Conservation (phyloP, 1,140 invertebrate species). For the Lordiphosa mommai region DNA sequence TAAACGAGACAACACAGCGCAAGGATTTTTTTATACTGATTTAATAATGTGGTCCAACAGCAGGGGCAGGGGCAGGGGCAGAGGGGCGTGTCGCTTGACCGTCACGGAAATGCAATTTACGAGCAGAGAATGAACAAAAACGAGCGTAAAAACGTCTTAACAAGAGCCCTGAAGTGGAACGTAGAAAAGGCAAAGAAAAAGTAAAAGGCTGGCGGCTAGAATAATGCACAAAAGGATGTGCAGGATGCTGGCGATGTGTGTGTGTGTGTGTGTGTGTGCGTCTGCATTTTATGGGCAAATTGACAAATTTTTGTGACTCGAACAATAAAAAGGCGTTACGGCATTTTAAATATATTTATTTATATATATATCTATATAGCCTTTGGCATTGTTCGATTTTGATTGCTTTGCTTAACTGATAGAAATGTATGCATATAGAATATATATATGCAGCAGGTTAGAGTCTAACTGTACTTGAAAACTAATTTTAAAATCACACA, state of each 20-base stretch:
- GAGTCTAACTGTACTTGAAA: too few species aligned
- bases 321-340: conserved; percentile 70
- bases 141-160: conserved; percentile 67
- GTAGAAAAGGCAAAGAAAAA: not conserved
- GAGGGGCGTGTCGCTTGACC: conserved; percentile 28
- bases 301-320: conserved; percentile 55
- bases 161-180: conserved; percentile 29
- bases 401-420: not conserved
- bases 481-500: too few species aligned
- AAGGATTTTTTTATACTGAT: conserved; percentile 58
- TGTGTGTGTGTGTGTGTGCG: conserved; percentile 8
- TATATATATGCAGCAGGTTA: not conserved
- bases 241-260: not conserved
- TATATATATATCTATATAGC: not conserved
- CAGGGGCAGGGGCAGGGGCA: not conserved
- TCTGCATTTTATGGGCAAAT: conserved; percentile 66
- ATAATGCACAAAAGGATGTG: conserved; percentile 2
- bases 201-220: conserved; percentile 1
- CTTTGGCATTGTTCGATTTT: not conserved
- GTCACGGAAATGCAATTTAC: conserved; percentile 69
- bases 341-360: conserved; percentile 27
- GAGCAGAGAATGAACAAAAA: conserved; percentile 33
- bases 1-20: conserved; percentile 4
- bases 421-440: not conserved
- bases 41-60: conserved; percentile 61